Evolutionary conservation across 2,888 invertebrate genomes (phyloP).

Genomic region (Drosophila monieri): DNA sequence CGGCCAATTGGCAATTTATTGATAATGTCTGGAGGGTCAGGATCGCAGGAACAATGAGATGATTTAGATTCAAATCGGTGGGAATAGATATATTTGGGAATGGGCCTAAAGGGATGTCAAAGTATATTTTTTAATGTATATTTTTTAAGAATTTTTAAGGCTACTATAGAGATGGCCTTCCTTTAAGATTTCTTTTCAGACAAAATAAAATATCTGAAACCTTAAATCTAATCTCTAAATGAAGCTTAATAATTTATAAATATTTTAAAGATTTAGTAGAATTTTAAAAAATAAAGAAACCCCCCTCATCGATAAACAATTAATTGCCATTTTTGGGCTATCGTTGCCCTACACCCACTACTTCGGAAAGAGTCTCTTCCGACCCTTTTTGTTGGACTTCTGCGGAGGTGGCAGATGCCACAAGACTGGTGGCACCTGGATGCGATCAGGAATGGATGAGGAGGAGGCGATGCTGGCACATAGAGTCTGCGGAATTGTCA

Average conservation of each 20-base stretch:
- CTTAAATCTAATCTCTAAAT: no score
- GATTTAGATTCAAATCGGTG: background rate
- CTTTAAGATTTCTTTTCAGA: no score
- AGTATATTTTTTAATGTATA: no score
- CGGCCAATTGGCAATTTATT: conserved; percentile 58
- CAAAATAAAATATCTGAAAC: no score
- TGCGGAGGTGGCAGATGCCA: conserved; percentile 28
- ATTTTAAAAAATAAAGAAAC: no score
- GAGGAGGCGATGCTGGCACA: conserved; percentile 13
- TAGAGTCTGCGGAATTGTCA: conserved; percentile 74
- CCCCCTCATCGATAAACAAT: no score
- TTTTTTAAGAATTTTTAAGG: no score
- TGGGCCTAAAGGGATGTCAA: background rate
- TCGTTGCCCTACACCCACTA: conserved; percentile 33
- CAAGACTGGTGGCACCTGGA: conserved; percentile 1
- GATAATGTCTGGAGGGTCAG: conserved; percentile 46
- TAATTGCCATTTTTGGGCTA: conserved; percentile 11
- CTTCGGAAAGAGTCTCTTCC: background rate
- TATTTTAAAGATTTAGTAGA: background rate
- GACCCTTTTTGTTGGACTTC: background rate
- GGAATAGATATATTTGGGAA: conserved; percentile 2
- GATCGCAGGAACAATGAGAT: background rate
- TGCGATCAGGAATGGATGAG: background rate
- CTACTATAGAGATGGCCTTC: no score
- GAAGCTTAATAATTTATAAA: background rate